A percentile compares a stretch with the other conserved stretches of the same genome.
These are phyloP conservation scores for Brachyhypopomus gauderio DNA, from an alignment of 2,113 vertebrate species.

Conservation along the genomic window DNA sequence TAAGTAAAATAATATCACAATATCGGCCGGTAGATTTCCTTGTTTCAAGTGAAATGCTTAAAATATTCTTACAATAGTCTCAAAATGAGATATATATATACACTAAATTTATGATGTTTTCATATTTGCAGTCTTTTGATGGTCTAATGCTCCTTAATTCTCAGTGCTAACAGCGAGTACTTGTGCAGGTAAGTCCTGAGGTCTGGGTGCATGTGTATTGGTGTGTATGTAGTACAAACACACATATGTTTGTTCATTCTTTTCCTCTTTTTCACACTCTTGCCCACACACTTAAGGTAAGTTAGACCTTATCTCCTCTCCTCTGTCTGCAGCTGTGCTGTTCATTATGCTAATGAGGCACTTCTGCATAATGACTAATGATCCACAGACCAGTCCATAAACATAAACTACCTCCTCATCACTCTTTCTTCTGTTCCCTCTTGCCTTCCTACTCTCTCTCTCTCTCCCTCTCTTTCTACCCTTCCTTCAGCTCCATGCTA, in stretches of 20 bases:
- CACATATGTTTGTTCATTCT: slow-evolving; percentile 28
- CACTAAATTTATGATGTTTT: too few species aligned
- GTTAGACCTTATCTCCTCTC: slow-evolving; percentile 33
- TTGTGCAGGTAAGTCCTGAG: slow-evolving; percentile 4
- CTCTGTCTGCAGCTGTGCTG: slow-evolving; percentile 25
- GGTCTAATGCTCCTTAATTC: too few species aligned
- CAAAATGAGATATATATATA: too few species aligned
- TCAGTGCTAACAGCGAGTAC: too few species aligned
- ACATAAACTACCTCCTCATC: not conserved
- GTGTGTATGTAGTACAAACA: slow-evolving; percentile 12
- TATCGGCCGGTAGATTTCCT: too few species aligned
- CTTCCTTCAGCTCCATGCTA: slow-evolving; percentile 13
- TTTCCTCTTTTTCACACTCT: not conserved
- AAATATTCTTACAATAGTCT: too few species aligned
- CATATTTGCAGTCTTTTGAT: too few species aligned
- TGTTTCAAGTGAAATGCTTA: too few species aligned
- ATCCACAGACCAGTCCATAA: slow-evolving; percentile 39
- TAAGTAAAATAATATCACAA: not conserved
- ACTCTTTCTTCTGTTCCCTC: not conserved
- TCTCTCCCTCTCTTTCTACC: not conserved
- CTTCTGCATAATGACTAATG: slow-evolving; percentile 39
- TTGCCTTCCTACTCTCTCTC: not conserved
- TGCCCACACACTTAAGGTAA: not conserved
- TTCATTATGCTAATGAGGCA: slow-evolving; percentile 56
- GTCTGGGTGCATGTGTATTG: not conserved